A percentile compares a stretch with the other conserved stretches of the same genome.
Conservation (phyloP, 2,113 vertebrate species). For the Labeo rohita region DNA sequence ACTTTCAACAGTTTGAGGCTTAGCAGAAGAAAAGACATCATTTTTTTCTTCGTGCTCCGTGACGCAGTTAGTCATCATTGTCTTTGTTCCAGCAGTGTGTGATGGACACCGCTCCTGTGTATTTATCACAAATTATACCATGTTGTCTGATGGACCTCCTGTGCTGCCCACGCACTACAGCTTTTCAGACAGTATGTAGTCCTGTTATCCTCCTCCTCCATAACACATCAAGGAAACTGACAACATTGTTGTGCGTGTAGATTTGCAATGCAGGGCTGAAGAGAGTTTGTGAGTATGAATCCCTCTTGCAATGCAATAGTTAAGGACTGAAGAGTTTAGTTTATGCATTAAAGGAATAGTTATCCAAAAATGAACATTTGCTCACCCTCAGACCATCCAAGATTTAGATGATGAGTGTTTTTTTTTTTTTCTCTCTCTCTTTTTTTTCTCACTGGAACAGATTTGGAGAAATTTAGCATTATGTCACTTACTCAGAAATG, state of each 20-base stretch:
- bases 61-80: not conserved
- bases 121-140: conserved; percentile 24
- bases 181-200: conserved; percentile 26
- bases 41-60: not conserved
- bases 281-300: not conserved
- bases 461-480: not conserved
- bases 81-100: conserved; percentile 3
- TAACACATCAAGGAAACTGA: conserved; percentile 28
- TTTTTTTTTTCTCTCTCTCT: not conserved
- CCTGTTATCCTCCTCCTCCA: conserved; percentile 25
- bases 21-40: not conserved
- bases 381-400: not conserved
- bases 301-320: not conserved
- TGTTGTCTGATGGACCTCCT: conserved; percentile 37
- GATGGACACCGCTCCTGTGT: not conserved
- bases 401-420: no score
- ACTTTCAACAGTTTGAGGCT: not conserved
- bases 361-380: no score
- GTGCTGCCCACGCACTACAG: conserved; percentile 37
- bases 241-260: not conserved
- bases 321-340: no score
- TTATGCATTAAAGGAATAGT: not conserved
- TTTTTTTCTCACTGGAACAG: not conserved
- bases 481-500: not conserved
- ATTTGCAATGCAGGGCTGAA: conserved; percentile 2